These are phyloP conservation scores for Fregetta grallaria DNA, from an alignment of 2,113 vertebrate genomes.

Conservation along the genomic window DNA sequence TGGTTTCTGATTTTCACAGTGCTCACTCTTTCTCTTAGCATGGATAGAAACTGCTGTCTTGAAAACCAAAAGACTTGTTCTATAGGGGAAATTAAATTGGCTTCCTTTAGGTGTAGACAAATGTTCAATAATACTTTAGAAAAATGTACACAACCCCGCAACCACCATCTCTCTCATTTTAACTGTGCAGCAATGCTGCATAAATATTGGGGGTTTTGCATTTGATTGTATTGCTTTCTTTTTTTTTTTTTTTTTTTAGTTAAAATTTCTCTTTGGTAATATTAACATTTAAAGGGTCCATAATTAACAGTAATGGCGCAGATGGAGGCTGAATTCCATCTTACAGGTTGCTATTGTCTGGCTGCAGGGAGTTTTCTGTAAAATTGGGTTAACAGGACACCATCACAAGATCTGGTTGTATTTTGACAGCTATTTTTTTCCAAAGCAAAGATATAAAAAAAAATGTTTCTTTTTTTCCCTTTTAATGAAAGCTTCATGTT, in stretches of 20 bases:
- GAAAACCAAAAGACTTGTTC: neutral
- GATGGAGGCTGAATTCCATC: neutral
- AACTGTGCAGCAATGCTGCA: neutral
- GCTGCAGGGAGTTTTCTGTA: neutral
- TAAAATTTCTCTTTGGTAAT: neutral
- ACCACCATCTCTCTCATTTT: neutral
- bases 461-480: neutral
- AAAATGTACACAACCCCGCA: neutral
- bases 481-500: neutral
- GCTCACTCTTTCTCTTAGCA: neutral
- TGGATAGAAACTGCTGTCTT: neutral
- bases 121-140: neutral
- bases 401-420: neutral
- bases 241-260: neutral
- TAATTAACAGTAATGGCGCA: neutral
- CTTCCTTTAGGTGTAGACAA: neutral
- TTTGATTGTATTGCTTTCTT: neutral
- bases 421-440: constrained; percentile 1
- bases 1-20: constrained; percentile 19
- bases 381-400: neutral
- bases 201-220: neutral
- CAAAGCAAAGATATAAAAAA: neutral
- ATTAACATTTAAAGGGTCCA: neutral
- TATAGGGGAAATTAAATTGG: neutral
- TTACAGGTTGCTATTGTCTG: neutral